A percentile compares a stretch with the other conserved stretches of the same genome.
phyloP scores from a whole-genome alignment of 1,140 invertebrate genomes.

The Geopemphigus sp. region DNA sequence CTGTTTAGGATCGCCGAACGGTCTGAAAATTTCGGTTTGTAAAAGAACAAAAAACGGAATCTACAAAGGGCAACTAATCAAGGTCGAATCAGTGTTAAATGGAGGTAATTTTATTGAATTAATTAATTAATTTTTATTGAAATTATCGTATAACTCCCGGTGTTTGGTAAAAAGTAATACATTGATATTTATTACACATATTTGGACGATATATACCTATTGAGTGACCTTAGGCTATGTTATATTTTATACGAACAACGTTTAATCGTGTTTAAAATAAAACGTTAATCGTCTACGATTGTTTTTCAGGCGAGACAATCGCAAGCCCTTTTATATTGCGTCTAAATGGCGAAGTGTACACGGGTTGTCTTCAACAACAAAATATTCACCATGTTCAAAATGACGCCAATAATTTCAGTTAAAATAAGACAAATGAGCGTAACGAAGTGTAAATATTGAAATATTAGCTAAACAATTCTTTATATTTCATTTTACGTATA shows the following conservation, averaged over 20 bases:
- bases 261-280: background rate
- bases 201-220: too few relatives aligned
- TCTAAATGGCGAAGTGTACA: slow-evolving; percentile 42
- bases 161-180: too few relatives aligned
- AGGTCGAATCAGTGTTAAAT: background rate
- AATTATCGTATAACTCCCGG: too few relatives aligned
- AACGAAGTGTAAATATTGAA: slow-evolving; percentile 11
- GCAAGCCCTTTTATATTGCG: slow-evolving; percentile 25
- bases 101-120: slow-evolving; percentile 45
- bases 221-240: too few relatives aligned
- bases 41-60: slow-evolving; percentile 15
- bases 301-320: slow-evolving; percentile 14
- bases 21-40: slow-evolving; percentile 34
- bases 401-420: slow-evolving; percentile 5
- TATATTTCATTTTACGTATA: background rate
- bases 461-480: background rate
- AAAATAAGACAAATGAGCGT: background rate
- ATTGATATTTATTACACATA: too few relatives aligned
- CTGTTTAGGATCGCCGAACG: slow-evolving; percentile 12
- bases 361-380: slow-evolving; percentile 19
- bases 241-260: too few relatives aligned
- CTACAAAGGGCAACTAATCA: slow-evolving; percentile 32
- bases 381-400: background rate
- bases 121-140: too few relatives aligned
- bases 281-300: background rate